Conservation (phyloP, 2,113 vertebrate species). For the Poecilia latipinna region DNA sequence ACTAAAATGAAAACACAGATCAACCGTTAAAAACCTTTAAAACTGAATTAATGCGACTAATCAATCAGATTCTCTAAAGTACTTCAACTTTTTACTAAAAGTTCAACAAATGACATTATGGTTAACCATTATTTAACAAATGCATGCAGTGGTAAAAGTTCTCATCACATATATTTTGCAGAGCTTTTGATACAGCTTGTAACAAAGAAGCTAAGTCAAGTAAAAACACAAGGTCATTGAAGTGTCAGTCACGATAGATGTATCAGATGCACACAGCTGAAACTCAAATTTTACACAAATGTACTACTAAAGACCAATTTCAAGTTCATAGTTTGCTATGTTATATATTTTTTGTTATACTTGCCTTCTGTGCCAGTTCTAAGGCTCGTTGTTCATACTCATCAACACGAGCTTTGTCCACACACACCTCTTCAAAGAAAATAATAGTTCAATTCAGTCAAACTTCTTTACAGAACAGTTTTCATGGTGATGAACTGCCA, state of each 20-base stretch:
- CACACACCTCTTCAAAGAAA: slow-evolving; percentile 86
- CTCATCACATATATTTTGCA: neutral
- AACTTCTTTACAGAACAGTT: neutral
- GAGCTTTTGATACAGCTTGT: neutral
- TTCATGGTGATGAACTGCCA: neutral
- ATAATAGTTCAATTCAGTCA: neutral
- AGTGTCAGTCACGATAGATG: neutral
- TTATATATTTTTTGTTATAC: slow-evolving; percentile 41
- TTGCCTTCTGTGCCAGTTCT: slow-evolving; percentile 89
- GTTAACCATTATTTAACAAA: neutral
- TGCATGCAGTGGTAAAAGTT: neutral
- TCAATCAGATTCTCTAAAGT: neutral
- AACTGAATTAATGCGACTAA: slow-evolving; percentile 10
- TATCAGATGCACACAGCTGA: neutral
- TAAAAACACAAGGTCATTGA: neutral
- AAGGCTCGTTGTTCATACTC: slow-evolving; percentile 88
- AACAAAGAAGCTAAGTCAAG: neutral
- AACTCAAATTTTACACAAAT: slow-evolving; percentile 18
- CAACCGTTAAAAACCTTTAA: slow-evolving; percentile 9
- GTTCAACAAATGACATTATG: neutral
- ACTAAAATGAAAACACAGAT: slow-evolving; percentile 74
- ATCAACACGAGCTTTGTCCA: slow-evolving; percentile 89
- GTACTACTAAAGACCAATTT: too few relatives aligned
- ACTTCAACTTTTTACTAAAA: neutral
- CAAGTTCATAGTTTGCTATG: neutral